Conservation (phyloP, 2,797 vertebrate species). For the Semaprochilodus insignis region DNA sequence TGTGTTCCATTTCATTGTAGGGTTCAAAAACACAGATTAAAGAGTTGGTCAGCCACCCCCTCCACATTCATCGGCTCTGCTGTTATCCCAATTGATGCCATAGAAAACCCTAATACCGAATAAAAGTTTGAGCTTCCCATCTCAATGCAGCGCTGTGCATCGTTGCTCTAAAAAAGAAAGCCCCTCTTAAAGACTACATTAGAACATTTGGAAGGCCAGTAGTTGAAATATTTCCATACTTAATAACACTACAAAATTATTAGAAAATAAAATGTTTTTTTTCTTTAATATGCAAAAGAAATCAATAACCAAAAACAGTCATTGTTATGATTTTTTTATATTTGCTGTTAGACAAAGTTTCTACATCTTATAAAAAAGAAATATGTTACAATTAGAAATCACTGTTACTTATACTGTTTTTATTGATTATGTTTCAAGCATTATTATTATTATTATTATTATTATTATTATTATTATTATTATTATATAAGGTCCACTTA, state of each 20-base stretch:
- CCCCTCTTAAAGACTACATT: conserved; percentile 30
- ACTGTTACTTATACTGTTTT: background rate
- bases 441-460: conserved; percentile 1
- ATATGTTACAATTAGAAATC: background rate
- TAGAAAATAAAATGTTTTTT: background rate
- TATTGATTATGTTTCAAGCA: background rate
- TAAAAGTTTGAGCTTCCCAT: conserved; percentile 55
- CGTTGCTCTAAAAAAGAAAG: conserved; percentile 48
- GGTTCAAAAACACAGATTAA: conserved; percentile 62
- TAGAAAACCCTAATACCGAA: conserved; percentile 59
- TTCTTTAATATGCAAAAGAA: background rate
- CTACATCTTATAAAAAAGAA: background rate
- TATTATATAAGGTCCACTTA: background rate
- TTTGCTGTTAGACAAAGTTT: background rate
- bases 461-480: background rate
- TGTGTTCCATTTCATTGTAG: conserved; percentile 62
- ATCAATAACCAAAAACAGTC: background rate
- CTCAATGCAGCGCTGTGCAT: conserved; percentile 47
- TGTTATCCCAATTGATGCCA: conserved; percentile 58
- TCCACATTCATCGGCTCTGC: conserved; percentile 56
- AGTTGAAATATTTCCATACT: conserved; percentile 12
- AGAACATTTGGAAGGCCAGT: conserved; percentile 23
- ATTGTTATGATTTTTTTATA: background rate
- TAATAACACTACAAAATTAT: background rate
- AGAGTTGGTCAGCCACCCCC: conserved; percentile 57